These are phyloP conservation scores for Drosophila mettleri DNA, from an alignment of 2,888 invertebrate species.

Conservation along the genomic window DNA sequence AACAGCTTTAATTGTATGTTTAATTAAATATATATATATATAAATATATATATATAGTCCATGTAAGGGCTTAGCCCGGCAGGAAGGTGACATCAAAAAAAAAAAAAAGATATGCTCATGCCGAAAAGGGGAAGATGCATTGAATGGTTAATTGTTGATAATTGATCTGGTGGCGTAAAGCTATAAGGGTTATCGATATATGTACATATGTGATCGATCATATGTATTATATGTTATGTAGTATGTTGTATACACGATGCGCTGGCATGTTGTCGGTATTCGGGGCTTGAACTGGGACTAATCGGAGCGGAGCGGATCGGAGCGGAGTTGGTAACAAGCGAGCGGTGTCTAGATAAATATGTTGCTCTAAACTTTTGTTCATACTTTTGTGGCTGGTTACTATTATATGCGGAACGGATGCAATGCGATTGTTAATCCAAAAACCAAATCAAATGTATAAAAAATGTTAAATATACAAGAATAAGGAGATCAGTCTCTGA, in stretches of 20 bases:
- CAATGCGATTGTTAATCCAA: conserved; percentile 48
- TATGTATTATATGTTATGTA: conserved; percentile 17
- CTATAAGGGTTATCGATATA: not conserved
- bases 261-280: conserved; percentile 27
- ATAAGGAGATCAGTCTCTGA: conserved; percentile 55
- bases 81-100: conserved; percentile 25
- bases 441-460: conserved; percentile 39
- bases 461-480: conserved; percentile 58
- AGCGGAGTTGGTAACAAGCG: conserved; percentile 43
- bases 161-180: conserved; percentile 11
- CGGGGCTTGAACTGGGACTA: conserved; percentile 35
- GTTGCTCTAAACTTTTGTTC: conserved; percentile 36
- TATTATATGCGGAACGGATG: conserved; percentile 52
- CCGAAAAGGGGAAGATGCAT: conserved; percentile 35
- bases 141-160: conserved; percentile 4
- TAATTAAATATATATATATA: too few species aligned
- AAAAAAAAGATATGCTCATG: conserved; percentile 42
- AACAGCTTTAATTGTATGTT: conserved; percentile 8
- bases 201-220: conserved; percentile 20
- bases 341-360: conserved; percentile 41
- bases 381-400: conserved; percentile 48
- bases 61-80: too few species aligned
- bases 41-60: too few species aligned
- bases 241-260: conserved; percentile 30
- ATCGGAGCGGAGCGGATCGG: conserved; percentile 31